A percentile compares a stretch with the other conserved stretches of the same genome.
These are phyloP conservation scores for Selene dorsalis DNA, from an alignment of 2,797 vertebrate genomes.

Conservation along the genomic window DNA sequence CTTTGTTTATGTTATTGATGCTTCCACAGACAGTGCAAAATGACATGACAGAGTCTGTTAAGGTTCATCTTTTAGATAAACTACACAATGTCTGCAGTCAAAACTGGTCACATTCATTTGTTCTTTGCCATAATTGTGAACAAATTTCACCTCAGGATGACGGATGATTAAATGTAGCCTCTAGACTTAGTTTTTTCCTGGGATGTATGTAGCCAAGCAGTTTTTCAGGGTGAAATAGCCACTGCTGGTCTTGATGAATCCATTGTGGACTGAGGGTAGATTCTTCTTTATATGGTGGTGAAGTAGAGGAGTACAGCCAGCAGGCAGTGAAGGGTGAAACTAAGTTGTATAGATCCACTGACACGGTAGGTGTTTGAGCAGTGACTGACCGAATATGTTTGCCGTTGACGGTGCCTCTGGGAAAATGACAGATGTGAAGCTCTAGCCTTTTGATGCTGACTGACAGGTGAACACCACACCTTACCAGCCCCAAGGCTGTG, in stretches of 20 bases:
- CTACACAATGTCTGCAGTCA: slow-evolving; percentile 6
- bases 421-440: slow-evolving; percentile 42
- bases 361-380: slow-evolving; percentile 31
- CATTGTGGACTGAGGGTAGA: slow-evolving; percentile 1
- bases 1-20: slow-evolving; percentile 46
- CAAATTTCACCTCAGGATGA: neutral
- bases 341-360: slow-evolving; percentile 24
- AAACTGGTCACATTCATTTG: neutral
- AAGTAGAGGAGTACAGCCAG: slow-evolving; percentile 8
- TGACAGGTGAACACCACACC: slow-evolving; percentile 69
- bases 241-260: slow-evolving; percentile 11
- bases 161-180: neutral
- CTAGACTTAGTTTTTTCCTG: neutral
- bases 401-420: slow-evolving; percentile 31
- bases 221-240: slow-evolving; percentile 12
- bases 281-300: slow-evolving; percentile 18
- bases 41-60: slow-evolving; percentile 2
- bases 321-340: neutral
- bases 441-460: slow-evolving; percentile 60
- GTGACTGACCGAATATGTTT: slow-evolving; percentile 19
- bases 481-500: slow-evolving; percentile 29
- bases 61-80: slow-evolving; percentile 30
- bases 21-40: slow-evolving; percentile 27
- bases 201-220: slow-evolving; percentile 4
- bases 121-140: neutral